Evolutionary conservation across 2,888 invertebrate genomes (phyloP), one percentile per base, ranked within the genome.

Genomic region (Sinohyriopsis cumingii): DNA sequence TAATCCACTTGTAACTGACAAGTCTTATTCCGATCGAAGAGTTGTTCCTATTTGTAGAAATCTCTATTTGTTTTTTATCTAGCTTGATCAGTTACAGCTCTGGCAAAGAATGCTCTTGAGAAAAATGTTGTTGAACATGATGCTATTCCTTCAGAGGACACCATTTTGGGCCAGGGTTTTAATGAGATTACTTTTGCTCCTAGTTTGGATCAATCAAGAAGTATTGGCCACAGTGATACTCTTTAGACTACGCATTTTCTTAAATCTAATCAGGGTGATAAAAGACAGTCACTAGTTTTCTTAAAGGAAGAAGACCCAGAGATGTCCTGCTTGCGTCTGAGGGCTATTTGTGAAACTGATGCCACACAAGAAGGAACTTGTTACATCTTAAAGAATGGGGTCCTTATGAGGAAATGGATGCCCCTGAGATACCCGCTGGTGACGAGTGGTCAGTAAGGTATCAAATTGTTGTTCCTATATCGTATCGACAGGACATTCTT

Each of bases 391-490:
- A 53, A 68, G 4, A 57, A 59, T 61, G 62, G 65, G 15, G 28
- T 71, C 45, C 57, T 59, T 15, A 71, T 71, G 68, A 60, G 65
- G 53, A 72, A 65, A 57, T 72, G 68, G 68, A 55, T 62, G 45
- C 66, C 59, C 63, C 59, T n/a, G 68, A 68, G 62, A 63, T 45
- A 19, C 7, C n/a, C 45, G n/a, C 57, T 28, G 45, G 59, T 22
- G 59, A 72, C 7, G 68, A 68, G 53, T 68, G 66, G 60, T n/a
- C 20, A 24, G 24, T 65, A 18, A 28, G 60, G 7, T 54, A 65
- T 59, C 65, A 72, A 25, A 68, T 72, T n/a, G 66, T 68, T n/a
- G 63, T 72, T 18, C 72, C 68, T 7, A 20, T n/a, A 15, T 5
- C 19, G 5, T 68, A 59, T 65, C 20, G 65, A 24, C 22, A 61